Conservation (phyloP, 1,140 invertebrate species). For the Papilio aristodemus region DNA sequence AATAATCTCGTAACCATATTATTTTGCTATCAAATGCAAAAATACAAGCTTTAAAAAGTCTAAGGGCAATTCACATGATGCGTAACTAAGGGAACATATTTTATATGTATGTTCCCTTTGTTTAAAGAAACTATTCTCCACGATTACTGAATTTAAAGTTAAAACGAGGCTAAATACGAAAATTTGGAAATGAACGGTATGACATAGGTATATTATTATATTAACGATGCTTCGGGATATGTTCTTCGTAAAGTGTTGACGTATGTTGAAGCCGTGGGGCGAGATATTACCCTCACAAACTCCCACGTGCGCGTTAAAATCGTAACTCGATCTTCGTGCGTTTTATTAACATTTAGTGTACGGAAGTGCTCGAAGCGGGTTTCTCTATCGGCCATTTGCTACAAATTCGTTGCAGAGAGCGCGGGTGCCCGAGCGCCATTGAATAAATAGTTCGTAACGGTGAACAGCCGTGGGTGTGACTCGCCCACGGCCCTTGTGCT, state of each 20-base stretch:
- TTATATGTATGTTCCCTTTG: too few species aligned
- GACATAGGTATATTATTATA: too few species aligned
- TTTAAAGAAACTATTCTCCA: too few species aligned
- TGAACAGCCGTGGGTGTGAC: slow-evolving; percentile 6
- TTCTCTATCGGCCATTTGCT: slow-evolving; percentile 11
- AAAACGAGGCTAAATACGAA: too few species aligned
- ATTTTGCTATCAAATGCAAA: too few species aligned
- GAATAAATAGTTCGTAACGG: slow-evolving; percentile 31
- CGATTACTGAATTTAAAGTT: too few species aligned
- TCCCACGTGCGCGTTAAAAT: not conserved
- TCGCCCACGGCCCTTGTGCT: slow-evolving; percentile 8
- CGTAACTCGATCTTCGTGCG: not conserved
- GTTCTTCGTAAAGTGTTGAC: not conserved
- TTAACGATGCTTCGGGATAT: not conserved
- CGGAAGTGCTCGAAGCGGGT: slow-evolving; percentile 1
- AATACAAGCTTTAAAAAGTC: too few species aligned
- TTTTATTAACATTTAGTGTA: slow-evolving; percentile 18
- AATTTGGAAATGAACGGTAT: too few species aligned
- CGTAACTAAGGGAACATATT: too few species aligned
- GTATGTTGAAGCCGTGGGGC: not conserved
- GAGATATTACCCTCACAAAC: not conserved
- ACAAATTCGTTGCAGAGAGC: slow-evolving; percentile 8
- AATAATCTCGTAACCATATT: too few species aligned
- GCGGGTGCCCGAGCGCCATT: slow-evolving; percentile 25
- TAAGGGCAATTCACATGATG: too few species aligned